Evolutionary conservation across 1,140 invertebrate genomes (phyloP), one percentile per base, ranked within the genome.

Genomic region (Euura saliciscinereae): DNA sequence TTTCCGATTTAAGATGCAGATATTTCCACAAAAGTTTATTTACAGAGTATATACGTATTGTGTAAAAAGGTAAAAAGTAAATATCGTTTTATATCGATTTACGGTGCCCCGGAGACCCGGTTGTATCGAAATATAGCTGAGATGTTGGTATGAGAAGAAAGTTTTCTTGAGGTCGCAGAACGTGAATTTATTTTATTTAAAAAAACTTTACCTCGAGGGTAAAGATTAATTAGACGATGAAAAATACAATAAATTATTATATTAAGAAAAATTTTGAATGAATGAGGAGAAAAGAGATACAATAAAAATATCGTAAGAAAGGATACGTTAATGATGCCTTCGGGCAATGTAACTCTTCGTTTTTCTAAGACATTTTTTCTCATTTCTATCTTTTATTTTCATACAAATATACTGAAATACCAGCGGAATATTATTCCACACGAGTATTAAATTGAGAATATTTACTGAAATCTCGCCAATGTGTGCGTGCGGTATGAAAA

Each of bases 291-390:
- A 59, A 59, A n/a, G 13, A 59, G 51, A 59, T n/a, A 59, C 51
- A 59, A 28, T 28, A 1, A 28, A 79, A 75, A 78, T 80, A 81
- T 82, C 81, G 80, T 83, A 79, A 81, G 76, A 77, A 77, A 76
- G 73, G 69, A 75, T 74, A 72, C 73, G 81, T 84, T 85, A 84
- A 84, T 83, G 83, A 85, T 84, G 84, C 82, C 84, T 77, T 76
- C 79, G 75, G 78, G 84, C 80, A 13, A 43, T 43, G 73, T 74
- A n/a, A 28, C 73, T 78, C 74, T 75, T 75, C 66, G 64, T 75
- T 69, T 74, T 76, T 77, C 43, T 59, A 71, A 66, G 74, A 74
- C 28, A 59, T 59, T 59, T 59, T n/a, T 6, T 59, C 28, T 28
- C 28, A 28, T 28, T 28, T 28, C 28, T 28, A 1, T 28, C 0